A percentile compares a stretch with the other conserved stretches of the same genome.
phyloP scores from a whole-genome alignment of 1,140 invertebrate genomes.

The Drosophila melanica region DNA sequence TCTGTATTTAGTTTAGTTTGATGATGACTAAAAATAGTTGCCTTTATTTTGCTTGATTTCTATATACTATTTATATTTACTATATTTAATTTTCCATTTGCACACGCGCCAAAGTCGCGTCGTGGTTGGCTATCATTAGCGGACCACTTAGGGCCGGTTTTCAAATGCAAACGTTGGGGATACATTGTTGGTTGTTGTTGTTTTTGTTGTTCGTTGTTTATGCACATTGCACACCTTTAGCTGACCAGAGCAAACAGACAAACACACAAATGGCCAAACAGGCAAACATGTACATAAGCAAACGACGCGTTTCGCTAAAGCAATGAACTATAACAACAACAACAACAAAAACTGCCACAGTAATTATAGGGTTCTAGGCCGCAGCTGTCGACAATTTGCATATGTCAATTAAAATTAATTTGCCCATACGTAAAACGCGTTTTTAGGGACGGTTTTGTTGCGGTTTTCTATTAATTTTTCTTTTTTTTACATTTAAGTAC shows the following conservation, averaged over 20 bases:
- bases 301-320: slow-evolving; percentile 9
- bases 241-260: neutral
- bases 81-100: slow-evolving; percentile 14
- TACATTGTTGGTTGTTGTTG: slow-evolving; percentile 21
- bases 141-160: slow-evolving; percentile 28
- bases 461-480: neutral
- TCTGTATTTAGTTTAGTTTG: neutral
- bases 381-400: slow-evolving; percentile 38
- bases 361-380: slow-evolving; percentile 21
- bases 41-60: neutral
- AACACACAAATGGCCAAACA: slow-evolving; percentile 9
- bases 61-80: neutral
- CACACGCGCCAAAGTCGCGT: slow-evolving; percentile 24
- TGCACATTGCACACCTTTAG: slow-evolving; percentile 25
- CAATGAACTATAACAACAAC: slow-evolving; percentile 19
- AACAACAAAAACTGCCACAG: slow-evolving; percentile 2
- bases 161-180: slow-evolving; percentile 20
- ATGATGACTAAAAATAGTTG: slow-evolving; percentile 30
- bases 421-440: slow-evolving; percentile 14
- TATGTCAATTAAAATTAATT: slow-evolving; percentile 68
- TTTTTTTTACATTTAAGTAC: neutral
- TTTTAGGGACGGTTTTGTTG: neutral
- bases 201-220: slow-evolving; percentile 9
- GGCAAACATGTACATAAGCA: neutral
- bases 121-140: slow-evolving; percentile 20